These are phyloP conservation scores for Laticauda laticaudata DNA, from an alignment of 2,113 vertebrate genomes.

Conservation along the genomic window DNA sequence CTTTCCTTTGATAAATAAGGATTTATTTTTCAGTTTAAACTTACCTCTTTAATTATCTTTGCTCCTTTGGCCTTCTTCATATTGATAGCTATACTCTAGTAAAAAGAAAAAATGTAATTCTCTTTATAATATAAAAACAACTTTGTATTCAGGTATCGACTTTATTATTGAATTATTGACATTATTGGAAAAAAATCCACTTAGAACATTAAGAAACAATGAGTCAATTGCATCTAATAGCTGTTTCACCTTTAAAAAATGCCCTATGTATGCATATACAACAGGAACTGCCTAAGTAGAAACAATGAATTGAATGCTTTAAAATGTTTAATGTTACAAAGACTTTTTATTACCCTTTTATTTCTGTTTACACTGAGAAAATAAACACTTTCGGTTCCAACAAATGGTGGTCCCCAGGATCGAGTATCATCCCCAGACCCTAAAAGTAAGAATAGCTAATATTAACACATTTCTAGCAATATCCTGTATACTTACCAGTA, in stretches of 20 bases:
- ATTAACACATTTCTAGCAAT: not conserved
- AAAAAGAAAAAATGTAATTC: conserved; percentile 46
- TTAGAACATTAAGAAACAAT: not conserved
- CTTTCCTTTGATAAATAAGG: not conserved
- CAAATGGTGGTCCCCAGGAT: conserved; percentile 91
- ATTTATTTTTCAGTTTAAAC: not conserved
- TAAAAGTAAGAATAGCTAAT: conserved; percentile 60
- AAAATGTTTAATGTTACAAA: not conserved
- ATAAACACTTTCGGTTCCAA: conserved; percentile 84
- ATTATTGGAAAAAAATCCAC: not conserved
- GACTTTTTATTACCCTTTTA: conserved; percentile 80
- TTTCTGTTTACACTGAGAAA: conserved; percentile 96
- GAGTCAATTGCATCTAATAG: not conserved
- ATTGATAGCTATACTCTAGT: conserved; percentile 90
- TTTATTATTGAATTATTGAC: not conserved
- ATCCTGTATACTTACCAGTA: not conserved
- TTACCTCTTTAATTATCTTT: conserved; percentile 83
- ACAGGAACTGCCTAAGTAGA: not conserved
- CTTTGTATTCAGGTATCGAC: not conserved
- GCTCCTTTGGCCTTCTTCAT: conserved; percentile 84
- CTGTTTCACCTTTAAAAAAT: not conserved
- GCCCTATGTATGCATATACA: not conserved
- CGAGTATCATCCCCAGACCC: conserved; percentile 91
- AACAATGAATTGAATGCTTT: not conserved
- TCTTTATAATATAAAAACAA: conserved; percentile 27